Conservation (phyloP, 2,113 vertebrate species). For the Ptilorrhoa leucosticta region DNA sequence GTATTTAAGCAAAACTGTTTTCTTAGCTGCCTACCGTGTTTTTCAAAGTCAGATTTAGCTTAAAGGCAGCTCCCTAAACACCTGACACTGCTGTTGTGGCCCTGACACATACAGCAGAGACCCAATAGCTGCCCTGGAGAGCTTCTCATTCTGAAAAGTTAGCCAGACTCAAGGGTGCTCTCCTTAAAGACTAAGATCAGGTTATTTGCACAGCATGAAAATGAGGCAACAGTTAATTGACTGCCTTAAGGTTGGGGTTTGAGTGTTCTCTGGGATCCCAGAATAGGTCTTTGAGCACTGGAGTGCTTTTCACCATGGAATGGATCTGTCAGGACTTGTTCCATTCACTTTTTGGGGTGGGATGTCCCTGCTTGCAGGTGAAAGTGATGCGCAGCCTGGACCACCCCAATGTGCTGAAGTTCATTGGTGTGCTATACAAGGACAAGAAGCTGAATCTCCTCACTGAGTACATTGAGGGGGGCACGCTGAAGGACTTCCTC, state of each 20-base stretch:
- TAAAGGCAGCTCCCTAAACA: neutral
- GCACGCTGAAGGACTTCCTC: conserved; percentile 93
- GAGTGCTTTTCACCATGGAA: neutral
- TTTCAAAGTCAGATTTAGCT: neutral
- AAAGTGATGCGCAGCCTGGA: conserved; percentile 96
- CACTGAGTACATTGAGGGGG: conserved; percentile 94
- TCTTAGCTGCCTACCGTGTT: neutral
- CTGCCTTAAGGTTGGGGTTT: neutral
- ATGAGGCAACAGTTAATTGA: neutral
- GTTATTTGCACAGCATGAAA: neutral
- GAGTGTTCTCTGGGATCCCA: neutral
- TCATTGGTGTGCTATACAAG: conserved; percentile 96
- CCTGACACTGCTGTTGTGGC: neutral
- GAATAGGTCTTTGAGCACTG: neutral
- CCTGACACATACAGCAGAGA: neutral
- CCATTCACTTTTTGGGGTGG: neutral
- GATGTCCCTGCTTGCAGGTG: conserved; percentile 74
- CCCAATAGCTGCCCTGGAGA: neutral
- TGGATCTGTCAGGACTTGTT: neutral
- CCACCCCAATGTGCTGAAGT: conserved; percentile 91
- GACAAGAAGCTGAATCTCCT: conserved; percentile 95
- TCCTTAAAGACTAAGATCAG: neutral
- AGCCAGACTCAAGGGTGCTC: neutral
- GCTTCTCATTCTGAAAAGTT: neutral
- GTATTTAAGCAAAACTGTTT: neutral